Evolutionary conservation across 2,888 invertebrate genomes (phyloP).

Genomic region (Epinotia brunnichana): DNA sequence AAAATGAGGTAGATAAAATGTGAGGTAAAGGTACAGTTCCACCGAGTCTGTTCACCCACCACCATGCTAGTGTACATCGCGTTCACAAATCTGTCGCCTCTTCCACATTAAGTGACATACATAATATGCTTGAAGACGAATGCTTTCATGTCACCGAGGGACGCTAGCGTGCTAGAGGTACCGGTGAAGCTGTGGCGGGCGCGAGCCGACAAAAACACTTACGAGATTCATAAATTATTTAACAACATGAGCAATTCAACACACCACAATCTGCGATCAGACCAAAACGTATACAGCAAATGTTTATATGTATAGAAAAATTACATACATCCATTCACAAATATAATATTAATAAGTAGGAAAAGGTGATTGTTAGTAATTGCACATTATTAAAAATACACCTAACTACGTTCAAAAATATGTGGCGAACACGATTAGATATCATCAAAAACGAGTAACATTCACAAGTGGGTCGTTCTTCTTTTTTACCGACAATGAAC

Average conservation of each 20-base stretch:
- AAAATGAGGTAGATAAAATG: conserved; percentile 71
- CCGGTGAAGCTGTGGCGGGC: conserved; percentile 66
- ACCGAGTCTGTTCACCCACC: conserved; percentile 31
- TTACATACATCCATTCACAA: conserved; percentile 48
- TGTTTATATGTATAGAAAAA: conserved; percentile 46
- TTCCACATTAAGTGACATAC: not conserved
- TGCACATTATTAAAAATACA: conserved; percentile 33
- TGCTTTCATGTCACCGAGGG: not conserved
- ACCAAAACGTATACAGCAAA: conserved; percentile 50
- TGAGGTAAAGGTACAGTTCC: conserved; percentile 51
- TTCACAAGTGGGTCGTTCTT: no score
- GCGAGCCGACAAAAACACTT: conserved; percentile 57
- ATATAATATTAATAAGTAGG: conserved; percentile 30
- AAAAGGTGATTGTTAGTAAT: conserved; percentile 38
- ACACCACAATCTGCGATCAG: conserved; percentile 53
- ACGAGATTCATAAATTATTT: conserved; percentile 71
- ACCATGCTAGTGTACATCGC: conserved; percentile 1
- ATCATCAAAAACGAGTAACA: conserved; percentile 19
- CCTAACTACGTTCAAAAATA: conserved; percentile 33
- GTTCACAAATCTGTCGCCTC: not conserved
- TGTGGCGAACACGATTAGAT: conserved; percentile 22
- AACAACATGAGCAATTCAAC: conserved; percentile 62
- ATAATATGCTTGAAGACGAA: not conserved
- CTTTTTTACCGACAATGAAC: no score
- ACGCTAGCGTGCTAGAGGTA: conserved; percentile 20